These are phyloP conservation scores for Corythoichthys haematopterus DNA, from an alignment of 2,113 vertebrate species.

Conservation along the genomic window DNA sequence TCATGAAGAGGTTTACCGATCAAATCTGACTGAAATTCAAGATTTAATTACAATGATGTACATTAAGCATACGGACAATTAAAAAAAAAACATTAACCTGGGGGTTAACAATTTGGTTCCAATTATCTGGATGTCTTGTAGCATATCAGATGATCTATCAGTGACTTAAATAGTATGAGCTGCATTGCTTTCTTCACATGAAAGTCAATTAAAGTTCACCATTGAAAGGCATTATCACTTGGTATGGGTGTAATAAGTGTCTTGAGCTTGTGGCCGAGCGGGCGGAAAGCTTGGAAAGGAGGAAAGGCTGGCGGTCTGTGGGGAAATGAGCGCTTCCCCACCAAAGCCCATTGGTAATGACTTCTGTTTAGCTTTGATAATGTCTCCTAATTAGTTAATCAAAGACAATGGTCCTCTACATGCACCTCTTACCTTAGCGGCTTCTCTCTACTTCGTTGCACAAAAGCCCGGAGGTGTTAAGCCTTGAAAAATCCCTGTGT, in stretches of 20 bases:
- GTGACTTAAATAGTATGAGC: constrained; percentile 44
- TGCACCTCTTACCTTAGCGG: constrained; percentile 60
- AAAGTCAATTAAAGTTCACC: constrained; percentile 69
- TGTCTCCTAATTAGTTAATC: constrained; percentile 76
- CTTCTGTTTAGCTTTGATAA: constrained; percentile 76
- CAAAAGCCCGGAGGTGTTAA: constrained; percentile 46
- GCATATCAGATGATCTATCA: constrained; percentile 35
- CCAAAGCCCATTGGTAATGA: constrained; percentile 67
- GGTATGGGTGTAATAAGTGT: constrained; percentile 69
- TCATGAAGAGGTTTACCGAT: background rate
- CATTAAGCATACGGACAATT: too few relatives aligned
- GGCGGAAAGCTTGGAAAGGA: constrained; percentile 32
- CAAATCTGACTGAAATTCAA: background rate
- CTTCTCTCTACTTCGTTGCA: constrained; percentile 54
- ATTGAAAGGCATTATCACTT: constrained; percentile 71
- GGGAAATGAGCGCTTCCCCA: constrained; percentile 60
- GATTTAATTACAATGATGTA: background rate
- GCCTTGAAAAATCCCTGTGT: constrained; percentile 42
- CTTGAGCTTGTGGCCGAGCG: constrained; percentile 41
- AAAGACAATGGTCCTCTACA: constrained; percentile 61
- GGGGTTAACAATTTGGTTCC: background rate
- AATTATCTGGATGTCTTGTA: constrained; percentile 39
- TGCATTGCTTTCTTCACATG: constrained; percentile 46
- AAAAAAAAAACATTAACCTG: background rate
- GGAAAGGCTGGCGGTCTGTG: constrained; percentile 26